phyloP scores from a whole-genome alignment of 2,888 invertebrate genomes.

The Drosophila bunnanda region DNA sequence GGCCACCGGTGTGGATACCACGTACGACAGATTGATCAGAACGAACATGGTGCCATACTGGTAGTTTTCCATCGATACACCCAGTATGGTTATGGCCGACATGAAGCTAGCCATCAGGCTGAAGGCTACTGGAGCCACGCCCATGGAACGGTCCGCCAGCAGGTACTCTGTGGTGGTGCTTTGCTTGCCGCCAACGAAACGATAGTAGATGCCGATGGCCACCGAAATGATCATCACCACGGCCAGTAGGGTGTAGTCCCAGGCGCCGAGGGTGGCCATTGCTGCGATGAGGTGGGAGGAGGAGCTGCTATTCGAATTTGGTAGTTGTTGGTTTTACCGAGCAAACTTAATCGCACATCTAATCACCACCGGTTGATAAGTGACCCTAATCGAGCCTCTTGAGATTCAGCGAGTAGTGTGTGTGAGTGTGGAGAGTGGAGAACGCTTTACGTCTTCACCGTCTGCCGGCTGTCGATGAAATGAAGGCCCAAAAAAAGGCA shows the following conservation, averaged over 20 bases:
- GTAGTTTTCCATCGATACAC: conserved; percentile 95
- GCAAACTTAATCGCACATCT: conserved; percentile 38
- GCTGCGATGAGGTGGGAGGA: conserved; percentile 10
- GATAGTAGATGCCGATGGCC: conserved; percentile 92
- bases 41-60: conserved; percentile 92
- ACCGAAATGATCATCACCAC: conserved; percentile 90
- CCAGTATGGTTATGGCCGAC: conserved; percentile 95
- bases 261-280: conserved; percentile 86
- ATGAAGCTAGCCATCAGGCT: conserved; percentile 97
- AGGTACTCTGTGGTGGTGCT: conserved; percentile 94
- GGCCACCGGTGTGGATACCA: conserved; percentile 91
- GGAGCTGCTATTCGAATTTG: background rate
- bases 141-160: conserved; percentile 92
- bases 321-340: background rate
- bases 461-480: conserved; percentile 68
- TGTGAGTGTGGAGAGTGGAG: background rate
- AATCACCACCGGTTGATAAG: conserved; percentile 38
- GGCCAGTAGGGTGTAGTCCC: conserved; percentile 92
- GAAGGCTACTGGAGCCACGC: conserved; percentile 92
- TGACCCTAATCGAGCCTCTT: conserved; percentile 37
- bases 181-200: conserved; percentile 93
- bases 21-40: conserved; percentile 91
- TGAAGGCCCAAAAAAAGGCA: conserved; percentile 31
- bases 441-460: conserved; percentile 53
- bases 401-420: conserved; percentile 44